phyloP scores from a whole-genome alignment of 2,888 invertebrate species.

The Urechis unicinctus region DNA sequence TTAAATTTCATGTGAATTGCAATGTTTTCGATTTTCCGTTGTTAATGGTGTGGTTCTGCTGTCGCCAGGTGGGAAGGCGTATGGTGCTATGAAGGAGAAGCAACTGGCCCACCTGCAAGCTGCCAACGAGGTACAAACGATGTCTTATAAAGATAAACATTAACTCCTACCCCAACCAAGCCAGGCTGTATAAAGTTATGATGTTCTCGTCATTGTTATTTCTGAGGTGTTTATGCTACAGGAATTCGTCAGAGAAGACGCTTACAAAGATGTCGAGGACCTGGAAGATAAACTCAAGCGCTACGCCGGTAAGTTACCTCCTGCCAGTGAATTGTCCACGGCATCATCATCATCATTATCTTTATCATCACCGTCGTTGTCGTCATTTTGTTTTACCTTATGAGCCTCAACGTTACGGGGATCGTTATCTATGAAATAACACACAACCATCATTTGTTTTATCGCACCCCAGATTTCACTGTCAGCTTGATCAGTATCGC shows the following conservation, averaged over 20 bases:
- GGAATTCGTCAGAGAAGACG: constrained; percentile 15
- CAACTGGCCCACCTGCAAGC: constrained; percentile 22
- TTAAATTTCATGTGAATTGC: neutral
- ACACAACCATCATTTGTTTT: too few relatives aligned
- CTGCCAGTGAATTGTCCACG: too few relatives aligned
- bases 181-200: too few relatives aligned
- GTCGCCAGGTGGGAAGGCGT: constrained; percentile 28
- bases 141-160: too few relatives aligned
- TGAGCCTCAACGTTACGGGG: too few relatives aligned
- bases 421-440: too few relatives aligned
- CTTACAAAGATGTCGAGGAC: constrained; percentile 20
- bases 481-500: too few relatives aligned
- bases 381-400: too few relatives aligned
- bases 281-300: constrained; percentile 15
- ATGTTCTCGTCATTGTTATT: neutral
- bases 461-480: too few relatives aligned
- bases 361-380: too few relatives aligned
- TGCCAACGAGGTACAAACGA: constrained; percentile 30
- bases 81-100: constrained; percentile 22
- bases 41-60: neutral
- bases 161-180: too few relatives aligned
- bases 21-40: neutral
- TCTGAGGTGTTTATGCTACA: neutral
- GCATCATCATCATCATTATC: too few relatives aligned
- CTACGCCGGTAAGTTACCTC: constrained; percentile 19